A percentile compares a stretch with the other conserved stretches of the same genome.
These are phyloP conservation scores for Drosophila neonasuta DNA, from an alignment of 2,888 invertebrate species.

Conservation along the genomic window DNA sequence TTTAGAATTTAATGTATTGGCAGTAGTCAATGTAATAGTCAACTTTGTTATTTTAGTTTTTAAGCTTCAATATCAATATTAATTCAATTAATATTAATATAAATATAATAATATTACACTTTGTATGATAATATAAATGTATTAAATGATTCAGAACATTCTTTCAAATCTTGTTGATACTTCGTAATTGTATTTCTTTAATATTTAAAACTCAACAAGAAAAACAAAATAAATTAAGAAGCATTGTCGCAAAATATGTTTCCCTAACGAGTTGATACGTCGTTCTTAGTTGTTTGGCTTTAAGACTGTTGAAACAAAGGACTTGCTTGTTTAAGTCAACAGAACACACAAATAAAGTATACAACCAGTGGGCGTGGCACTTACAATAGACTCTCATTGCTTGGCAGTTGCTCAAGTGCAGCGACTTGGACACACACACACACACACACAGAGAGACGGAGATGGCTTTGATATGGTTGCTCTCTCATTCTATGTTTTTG, in stretches of 20 bases:
- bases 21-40: no score
- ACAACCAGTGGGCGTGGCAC: constrained; percentile 35
- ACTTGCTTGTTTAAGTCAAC: constrained; percentile 13
- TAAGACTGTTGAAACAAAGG: neutral
- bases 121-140: no score
- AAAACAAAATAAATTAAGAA: constrained; percentile 2
- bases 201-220: neutral
- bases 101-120: no score
- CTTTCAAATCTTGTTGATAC: no score
- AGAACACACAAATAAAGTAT: constrained; percentile 16
- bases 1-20: no score
- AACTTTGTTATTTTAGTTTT: no score
- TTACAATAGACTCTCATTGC: constrained; percentile 32
- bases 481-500: neutral
- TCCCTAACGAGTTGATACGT: neutral
- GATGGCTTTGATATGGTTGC: constrained; percentile 20
- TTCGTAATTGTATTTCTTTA: neutral
- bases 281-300: neutral
- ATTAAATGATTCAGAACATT: no score
- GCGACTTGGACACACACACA: constrained; percentile 24
- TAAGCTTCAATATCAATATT: no score
- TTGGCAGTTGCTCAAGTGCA: constrained; percentile 52
- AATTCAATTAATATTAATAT: no score
- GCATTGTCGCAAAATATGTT: neutral
- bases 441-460: constrained; percentile 7